A percentile compares a stretch with the other conserved stretches of the same genome.
Conservation (phyloP, 2,113 vertebrate species). For the Sturnira hondurensis region DNA sequence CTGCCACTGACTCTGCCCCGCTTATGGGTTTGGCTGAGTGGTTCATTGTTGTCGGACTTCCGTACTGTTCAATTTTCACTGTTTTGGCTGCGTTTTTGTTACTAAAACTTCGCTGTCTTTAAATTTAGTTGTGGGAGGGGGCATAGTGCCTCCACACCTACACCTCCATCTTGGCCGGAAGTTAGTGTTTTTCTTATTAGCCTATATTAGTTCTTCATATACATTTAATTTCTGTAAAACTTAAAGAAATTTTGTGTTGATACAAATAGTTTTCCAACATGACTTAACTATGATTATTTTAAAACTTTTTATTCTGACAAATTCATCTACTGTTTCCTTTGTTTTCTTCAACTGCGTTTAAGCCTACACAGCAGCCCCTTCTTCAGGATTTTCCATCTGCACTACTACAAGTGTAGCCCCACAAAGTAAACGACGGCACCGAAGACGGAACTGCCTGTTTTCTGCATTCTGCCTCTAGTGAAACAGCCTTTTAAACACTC, state of each 20-base stretch:
- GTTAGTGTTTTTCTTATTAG: neutral
- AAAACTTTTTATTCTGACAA: neutral
- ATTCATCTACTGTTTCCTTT: neutral
- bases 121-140: too few relatives aligned
- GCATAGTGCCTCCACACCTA: too few relatives aligned
- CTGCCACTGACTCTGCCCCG: too few relatives aligned
- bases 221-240: neutral
- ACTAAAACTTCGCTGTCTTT: too few relatives aligned
- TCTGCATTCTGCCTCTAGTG: neutral
- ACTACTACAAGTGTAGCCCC: neutral
- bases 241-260: neutral
- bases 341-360: neutral
- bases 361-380: neutral
- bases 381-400: neutral
- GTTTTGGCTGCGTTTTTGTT: too few relatives aligned
- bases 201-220: neutral
- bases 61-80: too few relatives aligned
- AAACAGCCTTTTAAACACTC: neutral
- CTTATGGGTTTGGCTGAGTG: too few relatives aligned
- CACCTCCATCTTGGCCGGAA: too few relatives aligned
- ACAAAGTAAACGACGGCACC: neutral
- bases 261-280: neutral
- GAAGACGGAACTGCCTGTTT: neutral
- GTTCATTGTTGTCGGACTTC: too few relatives aligned
- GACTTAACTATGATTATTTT: neutral